Percentiles rank a stretch among this genome's conserved stretches.
phyloP scores from a whole-genome alignment of 2,113 vertebrate genomes.

The Meleagris gallopavo region DNA sequence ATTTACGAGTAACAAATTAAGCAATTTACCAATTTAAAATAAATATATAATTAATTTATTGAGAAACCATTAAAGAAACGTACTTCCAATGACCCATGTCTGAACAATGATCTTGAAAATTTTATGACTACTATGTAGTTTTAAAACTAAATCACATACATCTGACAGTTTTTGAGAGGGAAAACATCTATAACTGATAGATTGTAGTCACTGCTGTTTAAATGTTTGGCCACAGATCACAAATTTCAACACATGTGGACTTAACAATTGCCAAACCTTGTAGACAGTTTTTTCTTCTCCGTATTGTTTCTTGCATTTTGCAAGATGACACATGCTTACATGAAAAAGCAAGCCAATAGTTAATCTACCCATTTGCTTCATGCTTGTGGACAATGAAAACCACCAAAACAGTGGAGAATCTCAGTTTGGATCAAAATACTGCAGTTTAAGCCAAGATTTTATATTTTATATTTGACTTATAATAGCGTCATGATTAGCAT shows the following conservation, averaged over 20 bases:
- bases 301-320: neutral
- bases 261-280: neutral
- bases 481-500: neutral
- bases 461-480: constrained; percentile 38
- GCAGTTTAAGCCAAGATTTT: constrained; percentile 9
- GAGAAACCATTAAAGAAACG: neutral
- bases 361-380: constrained; percentile 4
- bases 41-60: neutral
- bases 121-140: neutral
- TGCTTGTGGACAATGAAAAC: neutral
- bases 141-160: neutral
- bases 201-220: neutral
- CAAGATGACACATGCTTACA: neutral
- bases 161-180: neutral
- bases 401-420: neutral
- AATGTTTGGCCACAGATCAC: neutral
- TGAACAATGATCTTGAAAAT: neutral
- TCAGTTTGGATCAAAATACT: neutral
- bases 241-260: neutral
- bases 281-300: neutral
- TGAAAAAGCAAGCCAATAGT: neutral
- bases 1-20: neutral
- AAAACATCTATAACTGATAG: neutral
- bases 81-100: neutral
- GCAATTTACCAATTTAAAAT: neutral